Conservation (phyloP, 2,888 invertebrate genomes). For the Orthosia gracilis region DNA sequence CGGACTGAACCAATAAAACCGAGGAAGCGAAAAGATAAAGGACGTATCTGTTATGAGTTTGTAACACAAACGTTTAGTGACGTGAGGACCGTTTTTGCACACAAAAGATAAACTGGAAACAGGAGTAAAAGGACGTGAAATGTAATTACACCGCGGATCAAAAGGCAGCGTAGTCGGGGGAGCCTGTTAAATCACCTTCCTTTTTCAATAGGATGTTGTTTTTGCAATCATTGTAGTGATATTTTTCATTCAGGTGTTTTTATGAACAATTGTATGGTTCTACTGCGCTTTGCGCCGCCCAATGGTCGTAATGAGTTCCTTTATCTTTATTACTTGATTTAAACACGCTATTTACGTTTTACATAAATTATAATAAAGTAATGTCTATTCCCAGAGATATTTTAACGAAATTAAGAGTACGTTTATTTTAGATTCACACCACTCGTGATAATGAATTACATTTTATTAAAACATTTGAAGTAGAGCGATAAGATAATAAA, state of each 20-base stretch:
- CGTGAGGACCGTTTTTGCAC: not conserved
- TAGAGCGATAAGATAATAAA: not conserved
- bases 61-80: not conserved
- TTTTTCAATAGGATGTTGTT: slow-evolving; percentile 30
- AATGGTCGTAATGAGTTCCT: slow-evolving; percentile 7
- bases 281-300: slow-evolving; percentile 1
- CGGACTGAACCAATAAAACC: slow-evolving; percentile 1
- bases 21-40: not conserved
- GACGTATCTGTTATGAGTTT: not conserved
- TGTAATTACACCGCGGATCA: slow-evolving; percentile 29
- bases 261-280: slow-evolving; percentile 9
- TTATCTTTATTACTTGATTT: not conserved
- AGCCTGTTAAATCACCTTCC: slow-evolving; percentile 7
- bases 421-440: not conserved
- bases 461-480: slow-evolving; percentile 16
- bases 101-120: slow-evolving; percentile 13
- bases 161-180: slow-evolving; percentile 3
- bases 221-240: slow-evolving; percentile 29
- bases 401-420: slow-evolving; percentile 2
- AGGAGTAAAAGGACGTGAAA: slow-evolving; percentile 24
- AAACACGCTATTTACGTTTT: not conserved
- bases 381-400: not conserved
- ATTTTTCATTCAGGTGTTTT: slow-evolving; percentile 23
- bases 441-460: not conserved
- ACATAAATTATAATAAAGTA: not conserved